phyloP scores from a whole-genome alignment of 2,113 vertebrate genomes.

The Microcebus ravelobensis region DNA sequence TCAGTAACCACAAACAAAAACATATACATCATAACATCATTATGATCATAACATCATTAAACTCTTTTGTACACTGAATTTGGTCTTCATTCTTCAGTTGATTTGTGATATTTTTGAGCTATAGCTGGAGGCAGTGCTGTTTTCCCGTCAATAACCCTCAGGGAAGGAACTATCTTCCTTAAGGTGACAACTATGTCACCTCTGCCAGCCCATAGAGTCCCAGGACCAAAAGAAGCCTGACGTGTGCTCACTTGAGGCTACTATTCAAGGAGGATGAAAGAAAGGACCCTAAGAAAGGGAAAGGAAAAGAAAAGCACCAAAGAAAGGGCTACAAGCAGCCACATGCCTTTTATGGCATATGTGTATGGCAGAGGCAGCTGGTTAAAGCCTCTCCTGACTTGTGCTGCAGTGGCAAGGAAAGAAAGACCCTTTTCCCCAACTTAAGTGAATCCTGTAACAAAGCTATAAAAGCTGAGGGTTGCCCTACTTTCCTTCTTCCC shows the following conservation, averaged over 20 bases:
- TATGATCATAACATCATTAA: not conserved
- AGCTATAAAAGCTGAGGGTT: not conserved
- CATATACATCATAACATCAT: no score
- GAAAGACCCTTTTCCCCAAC: not conserved
- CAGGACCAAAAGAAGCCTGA: slow-evolving; percentile 29
- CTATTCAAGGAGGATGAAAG: slow-evolving; percentile 1
- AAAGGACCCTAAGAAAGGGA: not conserved
- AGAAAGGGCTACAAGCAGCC: not conserved
- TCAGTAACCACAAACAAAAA: not conserved
- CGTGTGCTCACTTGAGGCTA: not conserved
- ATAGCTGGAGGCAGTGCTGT: not conserved
- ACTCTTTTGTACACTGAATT: not conserved
- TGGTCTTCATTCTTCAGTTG: slow-evolving; percentile 31
- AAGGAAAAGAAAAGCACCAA: slow-evolving; percentile 17
- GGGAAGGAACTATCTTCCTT: slow-evolving; percentile 1
- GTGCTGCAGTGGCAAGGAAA: not conserved
- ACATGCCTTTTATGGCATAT: not conserved
- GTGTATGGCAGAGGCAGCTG: not conserved
- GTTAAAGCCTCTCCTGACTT: not conserved
- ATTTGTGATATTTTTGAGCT: not conserved
- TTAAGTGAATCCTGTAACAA: slow-evolving; percentile 15
- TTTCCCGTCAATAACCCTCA: not conserved
- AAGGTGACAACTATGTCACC: not conserved
- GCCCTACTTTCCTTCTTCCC: slow-evolving; percentile 17
- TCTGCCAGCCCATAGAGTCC: not conserved